A percentile compares a stretch with the other conserved stretches of the same genome.
phyloP scores from a whole-genome alignment of 2,113 vertebrate species.

The Microcebus tavaratra region DNA sequence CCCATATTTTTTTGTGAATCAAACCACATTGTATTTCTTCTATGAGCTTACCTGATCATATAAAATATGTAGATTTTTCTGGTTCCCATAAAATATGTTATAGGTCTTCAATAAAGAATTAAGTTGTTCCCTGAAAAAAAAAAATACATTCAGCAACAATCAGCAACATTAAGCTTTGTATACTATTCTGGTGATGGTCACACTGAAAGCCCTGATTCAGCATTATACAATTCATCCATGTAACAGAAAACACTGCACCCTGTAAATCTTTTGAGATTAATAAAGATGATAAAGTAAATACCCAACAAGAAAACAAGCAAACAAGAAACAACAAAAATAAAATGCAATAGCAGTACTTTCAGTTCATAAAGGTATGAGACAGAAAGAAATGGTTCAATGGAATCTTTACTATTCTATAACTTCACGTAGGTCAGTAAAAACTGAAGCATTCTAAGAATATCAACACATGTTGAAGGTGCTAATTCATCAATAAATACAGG shows the following conservation, averaged over 20 bases:
- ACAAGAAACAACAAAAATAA: not conserved
- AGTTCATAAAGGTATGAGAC: not conserved
- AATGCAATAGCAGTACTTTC: not conserved
- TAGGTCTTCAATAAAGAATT: slow-evolving; percentile 84
- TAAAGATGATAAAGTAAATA: no score
- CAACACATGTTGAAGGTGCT: not conserved
- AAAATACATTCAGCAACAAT: not conserved
- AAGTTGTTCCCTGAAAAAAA: slow-evolving; percentile 82
- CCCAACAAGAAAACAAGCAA: no score
- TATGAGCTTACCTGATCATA: slow-evolving; percentile 81
- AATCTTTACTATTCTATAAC: not conserved
- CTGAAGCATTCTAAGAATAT: not conserved
- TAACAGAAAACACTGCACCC: no score
- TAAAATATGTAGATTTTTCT: slow-evolving; percentile 85
- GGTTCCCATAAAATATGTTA: slow-evolving; percentile 85
- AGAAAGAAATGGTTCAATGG: not conserved
- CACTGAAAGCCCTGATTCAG: no score
- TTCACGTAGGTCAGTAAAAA: not conserved
- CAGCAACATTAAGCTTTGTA: not conserved
- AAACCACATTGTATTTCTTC: not conserved
- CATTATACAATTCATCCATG: no score
- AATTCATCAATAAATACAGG: not conserved
- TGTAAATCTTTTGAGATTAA: no score
- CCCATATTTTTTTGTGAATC: not conserved
- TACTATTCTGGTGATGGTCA: no score